phyloP scores from a whole-genome alignment of 2,113 vertebrate genomes.

The Oncorhynchus tshawytscha region DNA sequence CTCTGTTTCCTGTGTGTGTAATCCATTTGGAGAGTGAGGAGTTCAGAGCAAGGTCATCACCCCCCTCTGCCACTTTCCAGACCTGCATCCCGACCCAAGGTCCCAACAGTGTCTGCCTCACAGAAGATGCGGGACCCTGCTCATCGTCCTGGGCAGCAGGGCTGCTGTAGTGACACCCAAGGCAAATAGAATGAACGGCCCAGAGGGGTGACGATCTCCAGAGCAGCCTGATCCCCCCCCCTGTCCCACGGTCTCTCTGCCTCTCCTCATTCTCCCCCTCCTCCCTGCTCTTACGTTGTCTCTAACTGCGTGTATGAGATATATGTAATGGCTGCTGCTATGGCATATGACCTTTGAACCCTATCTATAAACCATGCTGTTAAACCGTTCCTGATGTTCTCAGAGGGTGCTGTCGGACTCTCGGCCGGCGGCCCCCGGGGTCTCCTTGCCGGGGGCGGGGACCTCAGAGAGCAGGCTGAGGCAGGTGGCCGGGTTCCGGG shows the following conservation, averaged over 20 bases:
- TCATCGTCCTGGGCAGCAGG: not conserved
- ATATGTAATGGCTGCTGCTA: not conserved
- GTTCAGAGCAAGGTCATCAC: slow-evolving; percentile 23
- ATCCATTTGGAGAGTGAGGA: slow-evolving; percentile 1
- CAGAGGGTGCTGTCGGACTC: slow-evolving; percentile 7
- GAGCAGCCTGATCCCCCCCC: not conserved
- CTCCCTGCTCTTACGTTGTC: too few relatives aligned
- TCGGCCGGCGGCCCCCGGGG: not conserved
- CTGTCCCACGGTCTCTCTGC: not conserved
- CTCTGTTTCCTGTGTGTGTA: not conserved
- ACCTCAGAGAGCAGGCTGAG: slow-evolving; percentile 33
- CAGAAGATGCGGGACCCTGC: slow-evolving; percentile 13
- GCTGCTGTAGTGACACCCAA: not conserved
- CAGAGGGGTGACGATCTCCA: not conserved
- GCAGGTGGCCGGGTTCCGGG: slow-evolving; percentile 26
- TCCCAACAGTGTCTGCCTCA: too few relatives aligned
- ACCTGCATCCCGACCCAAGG: too few relatives aligned
- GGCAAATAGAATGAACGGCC: slow-evolving; percentile 22
- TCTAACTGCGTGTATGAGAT: not conserved
- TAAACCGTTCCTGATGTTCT: not conserved
- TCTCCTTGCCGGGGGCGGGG: slow-evolving; percentile 2
- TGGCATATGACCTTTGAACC: not conserved
- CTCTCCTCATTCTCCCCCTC: not conserved
- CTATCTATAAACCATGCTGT: not conserved
- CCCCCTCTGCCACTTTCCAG: not conserved